phyloP scores from a whole-genome alignment of 2,113 vertebrate species.

The Cinclus cinclus region DNA sequence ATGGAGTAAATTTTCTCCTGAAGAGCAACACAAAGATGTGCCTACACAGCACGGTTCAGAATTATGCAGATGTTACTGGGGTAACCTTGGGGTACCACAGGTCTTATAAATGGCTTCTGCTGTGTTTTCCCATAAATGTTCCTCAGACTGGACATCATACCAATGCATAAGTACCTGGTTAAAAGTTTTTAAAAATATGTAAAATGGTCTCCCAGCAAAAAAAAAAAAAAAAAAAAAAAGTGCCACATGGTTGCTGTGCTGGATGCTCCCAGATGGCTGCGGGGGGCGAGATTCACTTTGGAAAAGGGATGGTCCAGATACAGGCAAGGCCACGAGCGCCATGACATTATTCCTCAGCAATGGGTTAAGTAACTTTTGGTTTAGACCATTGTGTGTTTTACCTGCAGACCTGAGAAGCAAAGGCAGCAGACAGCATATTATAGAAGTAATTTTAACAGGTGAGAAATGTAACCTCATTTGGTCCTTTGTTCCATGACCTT shows the following conservation, averaged over 20 bases:
- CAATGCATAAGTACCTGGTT: neutral
- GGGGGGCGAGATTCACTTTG: neutral
- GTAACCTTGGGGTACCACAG: neutral
- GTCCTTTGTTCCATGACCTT: neutral
- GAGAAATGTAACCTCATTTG: neutral
- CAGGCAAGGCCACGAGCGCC: rapidly evolving
- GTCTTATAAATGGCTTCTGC: neutral
- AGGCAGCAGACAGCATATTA: neutral
- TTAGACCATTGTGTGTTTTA: neutral
- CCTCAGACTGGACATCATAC: neutral
- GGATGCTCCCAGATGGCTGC: neutral
- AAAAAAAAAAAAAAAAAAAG: neutral
- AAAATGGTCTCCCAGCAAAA: neutral
- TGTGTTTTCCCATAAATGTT: neutral
- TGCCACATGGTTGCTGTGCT: neutral
- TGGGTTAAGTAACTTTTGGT: neutral
- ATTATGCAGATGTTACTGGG: neutral
- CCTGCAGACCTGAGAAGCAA: neutral
- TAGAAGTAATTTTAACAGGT: neutral
- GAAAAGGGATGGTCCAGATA: neutral
- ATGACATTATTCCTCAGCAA: neutral
- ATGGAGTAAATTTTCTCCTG: neutral
- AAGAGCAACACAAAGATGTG: neutral
- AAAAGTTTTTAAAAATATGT: neutral
- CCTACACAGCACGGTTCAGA: neutral